A percentile compares a stretch with the other conserved stretches of the same genome.
Evolutionary conservation across 1,140 invertebrate genomes (phyloP).

Genomic region (Vanessa tameamea): DNA sequence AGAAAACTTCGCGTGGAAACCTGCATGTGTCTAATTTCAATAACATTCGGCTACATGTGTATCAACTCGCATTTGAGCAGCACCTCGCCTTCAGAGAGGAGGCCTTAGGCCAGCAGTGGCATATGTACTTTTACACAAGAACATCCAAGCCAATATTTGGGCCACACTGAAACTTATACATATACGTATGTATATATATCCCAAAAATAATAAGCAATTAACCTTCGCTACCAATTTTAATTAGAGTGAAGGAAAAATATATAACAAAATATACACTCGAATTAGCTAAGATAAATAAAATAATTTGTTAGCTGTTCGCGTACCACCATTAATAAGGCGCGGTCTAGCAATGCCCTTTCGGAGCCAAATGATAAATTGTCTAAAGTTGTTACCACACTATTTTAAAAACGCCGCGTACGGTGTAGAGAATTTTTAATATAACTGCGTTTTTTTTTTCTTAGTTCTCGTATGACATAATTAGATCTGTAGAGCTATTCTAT

Average conservation of each 20-base stretch:
- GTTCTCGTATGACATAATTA: too few species aligned
- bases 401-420: background rate
- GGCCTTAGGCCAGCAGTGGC: too few species aligned
- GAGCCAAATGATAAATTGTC: constrained; percentile 21
- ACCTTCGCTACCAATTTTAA: background rate
- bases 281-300: constrained; percentile 23
- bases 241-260: background rate
- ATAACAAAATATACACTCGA: background rate
- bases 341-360: constrained; percentile 19
- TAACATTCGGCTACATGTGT: too few species aligned
- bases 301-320: constrained; percentile 16
- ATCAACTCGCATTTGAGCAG: too few species aligned
- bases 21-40: too few species aligned
- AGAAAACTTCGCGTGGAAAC: too few species aligned
- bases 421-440: background rate
- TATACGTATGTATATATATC: background rate
- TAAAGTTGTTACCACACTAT: background rate
- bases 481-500: too few species aligned
- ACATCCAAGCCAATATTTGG: background rate
- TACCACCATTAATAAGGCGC: constrained; percentile 14
- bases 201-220: background rate
- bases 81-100: too few species aligned
- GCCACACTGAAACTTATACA: background rate
- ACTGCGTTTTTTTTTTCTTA: background rate
- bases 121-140: background rate